Base-by-base conservation (phyloP, 2,113 vertebrate genomes). In the Semnopithecus entellus region DNA sequence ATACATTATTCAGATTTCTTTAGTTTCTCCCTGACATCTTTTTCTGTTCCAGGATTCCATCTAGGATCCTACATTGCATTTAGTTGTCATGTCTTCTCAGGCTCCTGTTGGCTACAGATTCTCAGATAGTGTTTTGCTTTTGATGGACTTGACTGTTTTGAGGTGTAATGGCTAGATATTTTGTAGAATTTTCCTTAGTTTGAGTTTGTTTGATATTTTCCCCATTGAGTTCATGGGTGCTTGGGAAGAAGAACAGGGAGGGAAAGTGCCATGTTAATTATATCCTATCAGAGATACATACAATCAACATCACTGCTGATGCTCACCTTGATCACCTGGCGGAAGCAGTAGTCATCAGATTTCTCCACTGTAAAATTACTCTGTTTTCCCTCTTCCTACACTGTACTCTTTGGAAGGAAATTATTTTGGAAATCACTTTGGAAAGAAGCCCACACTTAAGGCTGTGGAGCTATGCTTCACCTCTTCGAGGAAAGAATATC, bases 361-460 rank as follows among this genome's bases (percentile, higher is more conserved):
- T 43, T 59, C 64, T 40, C 23, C 73, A 32, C 8, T 8, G 7
- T 13, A 43, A 40, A 32, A 12, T 57, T 48, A 5, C 6, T 20
- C 30, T 35, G 30, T 7, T 35, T 40, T 35, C 0, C 16, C 32
- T 4, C 8, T 38, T n/a, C 1, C 64, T 4, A 12, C 3, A 32
- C 4, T 48, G n/a, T 38, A 13, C 59, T 45, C 45, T 88, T 93
- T 30, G 16, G 48, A 66, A 80, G 11, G 43, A 95, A 85, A 66
- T 76, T 43, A 45, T 35, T 88, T 55, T 45, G n/a, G 20, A 94
- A 59, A 64, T 76, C 68, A 68, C 32, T 59, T 32, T 68, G 23
- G 16, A 87, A 75, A 25, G 68, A 66, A 48, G 75, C 25, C 38
- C 35, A 91, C 14, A 22, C 16, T 40, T 30, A 43, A 22, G 14